Evolutionary conservation across 2,797 vertebrate genomes (phyloP), one percentile per base, ranked within the genome.

Genomic region (Melopsittacus undulatus): DNA sequence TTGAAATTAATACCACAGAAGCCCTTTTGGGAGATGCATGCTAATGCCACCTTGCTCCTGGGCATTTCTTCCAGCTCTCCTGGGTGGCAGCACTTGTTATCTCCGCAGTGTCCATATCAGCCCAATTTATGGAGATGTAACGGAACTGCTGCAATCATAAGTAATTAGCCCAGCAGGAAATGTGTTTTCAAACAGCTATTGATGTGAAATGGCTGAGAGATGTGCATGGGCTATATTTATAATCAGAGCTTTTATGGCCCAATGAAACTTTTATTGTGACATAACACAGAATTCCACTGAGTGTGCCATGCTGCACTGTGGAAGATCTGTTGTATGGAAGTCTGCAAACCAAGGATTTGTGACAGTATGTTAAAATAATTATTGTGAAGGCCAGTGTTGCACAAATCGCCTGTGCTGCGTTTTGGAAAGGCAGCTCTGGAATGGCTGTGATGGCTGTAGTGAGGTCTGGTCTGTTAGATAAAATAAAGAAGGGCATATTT

Each of bases 331-430:
- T 0, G 0, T 7, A 7, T 4, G 51, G 18, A 21, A 26, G 9
- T 1, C 24, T 30, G 40, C 15, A 20, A 27, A 27, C 18, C 14
- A 1, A 32, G 64, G 52, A 9, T 17, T 43, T 19, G 54, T 7
- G 63, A 13, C 30, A 22, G 29, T 2, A 0, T 5, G 2, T 8
- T 2, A 17, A 15, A 49, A 5, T 11, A 3, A 27, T 17, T 23
- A 74, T 23, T 0, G 0, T 3, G 17, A 66, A n/a, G 51, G 24
- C 7, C 29, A 2, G 42, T 23, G 36, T 46, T 36, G 24, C 72
- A 13, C 2, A 8, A 18, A 24, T 7, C 0, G 3, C 3, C 66
- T 7, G 38, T 0, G 10, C 7, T 20, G 59, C 29, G 1, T 21
- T 46, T 67, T 9, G 77, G 70, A 27, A 48, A 13, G 42, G 42